These are phyloP conservation scores for Fringilla coelebs DNA, from an alignment of 2,797 vertebrate genomes.

Conservation along the genomic window DNA sequence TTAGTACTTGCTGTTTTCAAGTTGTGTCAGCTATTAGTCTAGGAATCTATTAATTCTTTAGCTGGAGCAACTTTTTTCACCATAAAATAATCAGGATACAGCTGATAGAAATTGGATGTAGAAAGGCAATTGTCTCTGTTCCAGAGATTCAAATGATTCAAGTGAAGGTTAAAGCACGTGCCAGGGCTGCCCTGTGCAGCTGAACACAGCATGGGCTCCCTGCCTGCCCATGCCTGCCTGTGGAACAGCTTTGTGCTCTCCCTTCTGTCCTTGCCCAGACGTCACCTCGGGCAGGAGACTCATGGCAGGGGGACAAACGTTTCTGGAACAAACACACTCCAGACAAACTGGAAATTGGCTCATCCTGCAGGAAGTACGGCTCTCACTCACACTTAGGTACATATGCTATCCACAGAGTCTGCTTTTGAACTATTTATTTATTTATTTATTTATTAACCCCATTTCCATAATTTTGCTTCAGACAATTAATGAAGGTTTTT, in stretches of 20 bases:
- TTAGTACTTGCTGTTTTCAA: neutral
- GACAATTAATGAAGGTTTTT: neutral
- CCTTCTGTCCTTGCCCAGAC: fast-evolving
- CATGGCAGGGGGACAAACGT: fast-evolving
- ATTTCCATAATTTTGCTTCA: neutral
- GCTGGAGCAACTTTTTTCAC: neutral
- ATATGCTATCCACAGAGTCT: neutral
- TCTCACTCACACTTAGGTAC: neutral
- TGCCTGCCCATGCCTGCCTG: fast-evolving
- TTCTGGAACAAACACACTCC: neutral
- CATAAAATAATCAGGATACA: neutral
- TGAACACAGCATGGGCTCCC: neutral
- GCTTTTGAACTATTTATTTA: neutral
- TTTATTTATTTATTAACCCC: neutral
- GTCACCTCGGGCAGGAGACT: fast-evolving
- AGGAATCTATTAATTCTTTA: neutral
- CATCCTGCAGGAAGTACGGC: neutral
- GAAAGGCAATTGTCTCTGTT: neutral
- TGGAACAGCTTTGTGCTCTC: neutral
- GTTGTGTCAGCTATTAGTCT: neutral
- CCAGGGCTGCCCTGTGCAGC: neutral
- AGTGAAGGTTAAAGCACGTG: neutral
- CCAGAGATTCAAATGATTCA: neutral
- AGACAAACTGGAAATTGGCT: neutral
- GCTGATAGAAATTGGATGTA: neutral